Conservation (phyloP, 2,113 vertebrate species). For the Ploceus nigricollis region DNA sequence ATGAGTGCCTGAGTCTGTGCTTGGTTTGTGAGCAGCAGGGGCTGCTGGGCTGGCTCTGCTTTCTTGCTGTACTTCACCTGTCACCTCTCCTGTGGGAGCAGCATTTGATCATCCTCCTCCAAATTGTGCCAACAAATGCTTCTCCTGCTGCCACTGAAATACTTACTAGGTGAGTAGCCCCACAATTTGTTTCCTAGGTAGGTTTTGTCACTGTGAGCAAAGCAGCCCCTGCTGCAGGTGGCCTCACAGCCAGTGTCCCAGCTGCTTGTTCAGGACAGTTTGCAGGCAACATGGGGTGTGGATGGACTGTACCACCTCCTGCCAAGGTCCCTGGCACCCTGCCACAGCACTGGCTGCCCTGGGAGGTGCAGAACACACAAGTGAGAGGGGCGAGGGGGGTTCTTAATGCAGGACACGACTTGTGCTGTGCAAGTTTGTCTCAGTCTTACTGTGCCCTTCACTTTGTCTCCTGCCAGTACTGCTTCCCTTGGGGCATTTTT, state of each 20-base stretch:
- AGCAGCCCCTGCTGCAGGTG: background rate
- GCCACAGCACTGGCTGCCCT: background rate
- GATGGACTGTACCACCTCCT: background rate
- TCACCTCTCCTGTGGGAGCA: background rate
- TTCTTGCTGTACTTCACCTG: background rate
- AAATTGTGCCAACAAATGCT: background rate
- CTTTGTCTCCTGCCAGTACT: background rate
- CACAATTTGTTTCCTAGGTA: background rate
- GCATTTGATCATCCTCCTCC: background rate
- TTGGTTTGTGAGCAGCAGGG: background rate
- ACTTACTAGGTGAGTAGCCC: background rate
- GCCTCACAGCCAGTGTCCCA: background rate
- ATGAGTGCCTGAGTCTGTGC: background rate
- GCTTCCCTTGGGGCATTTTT: background rate
- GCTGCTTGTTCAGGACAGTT: background rate
- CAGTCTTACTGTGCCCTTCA: background rate
- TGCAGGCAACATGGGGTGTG: accelerated
- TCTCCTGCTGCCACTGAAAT: background rate
- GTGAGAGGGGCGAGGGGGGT: accelerated
- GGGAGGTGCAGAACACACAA: background rate
- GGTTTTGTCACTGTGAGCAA: background rate
- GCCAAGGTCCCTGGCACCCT: background rate
- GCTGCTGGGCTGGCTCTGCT: background rate
- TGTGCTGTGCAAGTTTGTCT: background rate
- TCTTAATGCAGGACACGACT: background rate